Evolutionary conservation across 1,140 invertebrate species (phyloP).

Genomic region (Oncopodura yosiiana): DNA sequence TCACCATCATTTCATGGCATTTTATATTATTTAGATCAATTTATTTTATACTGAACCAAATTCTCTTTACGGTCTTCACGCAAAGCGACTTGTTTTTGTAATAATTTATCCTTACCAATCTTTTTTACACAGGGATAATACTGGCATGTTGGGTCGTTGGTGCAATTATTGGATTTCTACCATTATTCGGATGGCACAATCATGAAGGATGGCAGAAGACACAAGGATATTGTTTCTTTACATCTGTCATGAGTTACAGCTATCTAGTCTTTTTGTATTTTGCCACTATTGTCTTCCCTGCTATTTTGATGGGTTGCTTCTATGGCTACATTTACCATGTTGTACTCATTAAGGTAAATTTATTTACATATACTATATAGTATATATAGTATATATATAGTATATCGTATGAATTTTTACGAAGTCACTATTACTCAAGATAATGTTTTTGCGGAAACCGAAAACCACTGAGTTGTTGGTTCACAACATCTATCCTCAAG

Average conservation of each 20-base stretch:
- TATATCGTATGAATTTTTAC: too few relatives aligned
- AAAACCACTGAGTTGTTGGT: too few relatives aligned
- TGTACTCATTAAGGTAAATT: conserved; percentile 70
- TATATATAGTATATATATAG: too few relatives aligned
- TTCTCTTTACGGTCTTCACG: too few relatives aligned
- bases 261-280: conserved; percentile 81
- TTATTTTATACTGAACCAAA: too few relatives aligned
- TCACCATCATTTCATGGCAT: too few relatives aligned
- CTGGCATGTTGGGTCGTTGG: conserved; percentile 74
- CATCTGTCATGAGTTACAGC: conserved; percentile 74
- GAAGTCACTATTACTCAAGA: too few relatives aligned
- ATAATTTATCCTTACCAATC: too few relatives aligned
- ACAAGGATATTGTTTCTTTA: conserved; percentile 56
- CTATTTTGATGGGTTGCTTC: conserved; percentile 66
- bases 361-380: not conserved
- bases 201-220: conserved; percentile 43
- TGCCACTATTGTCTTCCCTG: conserved; percentile 76
- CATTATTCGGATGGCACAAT: conserved; percentile 73
- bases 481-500: too few relatives aligned
- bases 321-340: conserved; percentile 80
- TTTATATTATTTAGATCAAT: too few relatives aligned
- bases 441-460: too few relatives aligned
- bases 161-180: conserved; percentile 65
- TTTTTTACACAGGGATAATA: conserved; percentile 64
- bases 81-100: too few relatives aligned